Conservation (phyloP, 1,140 invertebrate genomes). For the Musca domestica region DNA sequence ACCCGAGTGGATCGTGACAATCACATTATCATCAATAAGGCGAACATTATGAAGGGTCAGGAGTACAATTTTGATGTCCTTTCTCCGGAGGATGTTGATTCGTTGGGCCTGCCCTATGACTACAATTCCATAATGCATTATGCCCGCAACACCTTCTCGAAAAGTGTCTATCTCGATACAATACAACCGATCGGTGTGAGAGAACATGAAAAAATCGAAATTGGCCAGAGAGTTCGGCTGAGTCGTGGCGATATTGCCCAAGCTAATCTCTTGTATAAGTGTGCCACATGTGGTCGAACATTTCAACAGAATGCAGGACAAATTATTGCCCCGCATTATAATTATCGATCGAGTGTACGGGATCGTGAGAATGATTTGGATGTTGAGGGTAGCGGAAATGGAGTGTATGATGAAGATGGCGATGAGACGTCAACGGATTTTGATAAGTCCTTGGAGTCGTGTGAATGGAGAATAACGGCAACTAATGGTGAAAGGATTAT, state of each 20-base stretch:
- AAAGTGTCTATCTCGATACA: conserved; percentile 90
- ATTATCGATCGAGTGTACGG: conserved; percentile 22
- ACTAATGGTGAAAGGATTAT: conserved; percentile 94
- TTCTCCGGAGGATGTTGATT: conserved; percentile 93
- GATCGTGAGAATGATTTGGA: conserved; percentile 21
- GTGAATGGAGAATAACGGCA: conserved; percentile 95
- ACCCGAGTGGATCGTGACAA: conserved; percentile 93
- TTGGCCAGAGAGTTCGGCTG: conserved; percentile 86
- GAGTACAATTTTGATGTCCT: conserved; percentile 99
- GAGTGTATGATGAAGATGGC: conserved; percentile 22
- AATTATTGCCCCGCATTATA: conserved; percentile 40
- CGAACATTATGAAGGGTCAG: conserved; percentile 95
- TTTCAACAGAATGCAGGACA: conserved; percentile 72
- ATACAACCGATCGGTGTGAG: conserved; percentile 84
- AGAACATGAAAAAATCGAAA: conserved; percentile 78
- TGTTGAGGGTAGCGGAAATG: conserved; percentile 36
- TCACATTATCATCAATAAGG: conserved; percentile 87
- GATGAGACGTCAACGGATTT: conserved; percentile 42
- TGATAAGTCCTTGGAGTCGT: conserved; percentile 77
- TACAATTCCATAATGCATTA: conserved; percentile 99
- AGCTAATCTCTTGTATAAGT: conserved; percentile 94
- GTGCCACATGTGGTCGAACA: conserved; percentile 87
- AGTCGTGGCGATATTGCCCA: conserved; percentile 94
- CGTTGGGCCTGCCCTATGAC: conserved; percentile 87
- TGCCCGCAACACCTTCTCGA: conserved; percentile 95